Base-by-base conservation (phyloP, 2,113 vertebrate species). In the Osmerus mordax region DNA sequence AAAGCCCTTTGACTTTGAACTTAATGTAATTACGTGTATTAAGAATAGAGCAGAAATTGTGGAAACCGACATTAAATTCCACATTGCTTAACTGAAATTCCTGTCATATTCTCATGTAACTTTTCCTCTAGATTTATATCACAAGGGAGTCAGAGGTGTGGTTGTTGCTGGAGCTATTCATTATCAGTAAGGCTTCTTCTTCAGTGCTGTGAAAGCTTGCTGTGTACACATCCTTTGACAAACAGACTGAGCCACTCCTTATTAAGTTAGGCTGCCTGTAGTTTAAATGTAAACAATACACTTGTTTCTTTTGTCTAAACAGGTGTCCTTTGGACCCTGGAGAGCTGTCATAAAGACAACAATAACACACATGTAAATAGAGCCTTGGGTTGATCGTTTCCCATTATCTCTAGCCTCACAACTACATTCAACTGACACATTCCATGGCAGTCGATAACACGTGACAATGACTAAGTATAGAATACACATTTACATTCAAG, bases 251-350 rank as follows among this genome's bases (percentile, higher is more conserved):
- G 74, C 41, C 9, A 13, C 77, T 70, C 53, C 68, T 58, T 64
- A 21, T 29, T 53, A 56, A 28, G 19, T 29, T 60, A n/a, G 36
- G 81, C 23, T 55, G 36, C 55, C 72, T 19, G 13, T 53, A n/a
- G n/a, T 23, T 21, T 47, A 47, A 47, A 47, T 47, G 41, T 11
- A 65, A 81, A 70, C 23, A 53, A 66, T 83, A 83, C 53, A 84
- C 62, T 56, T 56, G 51, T 69, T 4, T 0, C 60, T 53, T 77
- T 70, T 76, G 70, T 78, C 70, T 81, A 76, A 62, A 76, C 52
- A 74, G 68, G 64, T 72, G 78, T 72, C 76, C 80, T 79, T 83
- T 87, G 80, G 65, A 84, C 63, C 73, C 73, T 2, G 63, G 28
- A 70, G 51, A 70, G 21, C 58, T 54, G 71, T 15, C n/a, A 11